phyloP scores from a whole-genome alignment of 92 coral and sea anemone genomes.

The Nematostella vectensis region DNA sequence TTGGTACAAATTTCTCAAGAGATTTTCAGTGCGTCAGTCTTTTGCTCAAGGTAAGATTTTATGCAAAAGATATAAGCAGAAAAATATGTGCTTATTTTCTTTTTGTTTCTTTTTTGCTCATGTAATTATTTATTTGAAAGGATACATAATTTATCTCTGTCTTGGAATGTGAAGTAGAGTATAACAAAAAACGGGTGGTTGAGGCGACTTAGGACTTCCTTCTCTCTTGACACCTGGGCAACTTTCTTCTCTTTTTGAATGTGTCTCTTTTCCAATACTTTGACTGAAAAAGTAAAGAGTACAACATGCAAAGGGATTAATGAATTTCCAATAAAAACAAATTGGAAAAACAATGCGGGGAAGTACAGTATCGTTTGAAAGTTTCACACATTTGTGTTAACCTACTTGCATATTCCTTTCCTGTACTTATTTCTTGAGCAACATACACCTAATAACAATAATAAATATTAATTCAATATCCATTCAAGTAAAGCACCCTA shows the following conservation, averaged over 20 bases:
- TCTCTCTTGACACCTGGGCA: conserved; percentile 91
- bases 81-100: too few species aligned
- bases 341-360: too few species aligned
- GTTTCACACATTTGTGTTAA: too few species aligned
- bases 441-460: conserved; percentile 66
- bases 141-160: conserved; percentile 97
- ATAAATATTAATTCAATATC: background rate
- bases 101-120: too few species aligned
- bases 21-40: too few species aligned
- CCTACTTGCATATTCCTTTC: conserved; percentile 96
- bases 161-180: conserved; percentile 94
- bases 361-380: too few species aligned
- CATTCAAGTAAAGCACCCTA: too few species aligned
- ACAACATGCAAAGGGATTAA: background rate
- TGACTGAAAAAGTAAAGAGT: conserved; percentile 57
- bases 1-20: too few species aligned
- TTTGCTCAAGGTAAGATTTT: too few species aligned
- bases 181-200: conserved; percentile 96
- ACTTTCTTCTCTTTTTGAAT: conserved; percentile 89
- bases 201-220: conserved; percentile 87
- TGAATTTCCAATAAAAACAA: too few species aligned
- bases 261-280: conserved; percentile 90
- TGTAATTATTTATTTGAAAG: too few species aligned
- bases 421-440: conserved; percentile 86
- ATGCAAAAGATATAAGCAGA: too few species aligned